A percentile compares a stretch with the other conserved stretches of the same genome.
Evolutionary conservation across 1,140 invertebrate species (phyloP).

Genomic region (Saxidomus purpurata): DNA sequence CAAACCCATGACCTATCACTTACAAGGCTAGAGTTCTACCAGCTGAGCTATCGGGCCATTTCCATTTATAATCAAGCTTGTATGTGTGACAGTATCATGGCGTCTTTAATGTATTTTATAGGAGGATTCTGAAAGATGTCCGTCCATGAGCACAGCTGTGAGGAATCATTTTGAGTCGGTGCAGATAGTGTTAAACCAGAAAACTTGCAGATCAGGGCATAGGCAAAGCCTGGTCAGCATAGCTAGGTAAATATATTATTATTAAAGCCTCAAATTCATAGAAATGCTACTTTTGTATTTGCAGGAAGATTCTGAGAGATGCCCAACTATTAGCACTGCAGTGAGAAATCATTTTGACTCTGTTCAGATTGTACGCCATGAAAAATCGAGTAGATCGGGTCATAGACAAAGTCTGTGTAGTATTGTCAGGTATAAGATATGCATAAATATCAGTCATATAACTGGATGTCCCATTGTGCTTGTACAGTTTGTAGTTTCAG

Average conservation of each 20-base stretch:
- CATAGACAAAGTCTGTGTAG: conserved; percentile 93
- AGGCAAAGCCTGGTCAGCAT: conserved; percentile 91
- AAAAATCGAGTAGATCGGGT: conserved; percentile 91
- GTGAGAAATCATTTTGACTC: conserved; percentile 96
- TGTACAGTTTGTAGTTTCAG: too few relatives aligned
- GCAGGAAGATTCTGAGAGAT: conserved; percentile 93
- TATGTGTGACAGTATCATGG: too few relatives aligned
- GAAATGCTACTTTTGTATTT: conserved; percentile 58
- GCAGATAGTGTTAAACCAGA: conserved; percentile 91
- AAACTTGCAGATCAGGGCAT: conserved; percentile 91
- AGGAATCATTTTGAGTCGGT: conserved; percentile 96
- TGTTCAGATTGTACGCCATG: conserved; percentile 92
- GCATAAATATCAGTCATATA: background rate
- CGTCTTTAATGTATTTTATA: conserved; percentile 79
- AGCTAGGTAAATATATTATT: conserved; percentile 69
- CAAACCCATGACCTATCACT: too few relatives aligned
- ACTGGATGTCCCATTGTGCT: conserved; percentile 1
- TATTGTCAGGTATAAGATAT: conserved; percentile 73
- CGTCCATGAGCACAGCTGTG: conserved; percentile 92
- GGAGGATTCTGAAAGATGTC: conserved; percentile 94
- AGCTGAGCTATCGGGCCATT: too few relatives aligned
- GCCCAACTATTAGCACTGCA: conserved; percentile 92
- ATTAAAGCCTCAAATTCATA: background rate
- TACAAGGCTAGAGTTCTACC: too few relatives aligned
- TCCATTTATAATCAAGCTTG: too few relatives aligned